These are phyloP conservation scores for Pseudonaja textilis DNA, from an alignment of 2,113 vertebrate genomes.

Conservation along the genomic window DNA sequence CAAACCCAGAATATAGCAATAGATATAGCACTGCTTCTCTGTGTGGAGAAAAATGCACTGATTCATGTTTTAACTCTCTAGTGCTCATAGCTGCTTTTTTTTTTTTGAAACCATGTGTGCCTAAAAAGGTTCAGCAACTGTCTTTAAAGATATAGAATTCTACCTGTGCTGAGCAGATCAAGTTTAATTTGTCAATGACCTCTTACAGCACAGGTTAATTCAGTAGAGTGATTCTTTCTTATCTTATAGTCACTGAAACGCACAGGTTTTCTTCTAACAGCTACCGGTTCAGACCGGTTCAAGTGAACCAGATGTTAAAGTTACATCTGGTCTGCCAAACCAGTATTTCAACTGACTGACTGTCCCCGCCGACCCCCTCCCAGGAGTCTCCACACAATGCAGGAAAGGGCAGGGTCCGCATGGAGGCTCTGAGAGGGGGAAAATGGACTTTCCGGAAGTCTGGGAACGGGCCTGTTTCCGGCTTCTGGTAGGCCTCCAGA, in stretches of 20 bases:
- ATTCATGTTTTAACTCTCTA: slow-evolving; percentile 26
- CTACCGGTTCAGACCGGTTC: background rate
- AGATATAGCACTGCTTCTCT: slow-evolving; percentile 36
- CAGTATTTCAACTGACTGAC: no score
- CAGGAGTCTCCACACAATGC: no score
- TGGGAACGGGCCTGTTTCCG: no score
- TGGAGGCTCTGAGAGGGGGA: no score
- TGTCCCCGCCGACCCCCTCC: no score
- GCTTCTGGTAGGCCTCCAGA: no score
- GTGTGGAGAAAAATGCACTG: slow-evolving; percentile 20
- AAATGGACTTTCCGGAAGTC: no score
- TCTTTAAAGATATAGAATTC: background rate
- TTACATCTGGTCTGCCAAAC: no score
- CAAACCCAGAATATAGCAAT: slow-evolving; percentile 51
- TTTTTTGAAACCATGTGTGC: background rate
- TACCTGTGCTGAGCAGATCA: background rate
- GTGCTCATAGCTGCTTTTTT: background rate
- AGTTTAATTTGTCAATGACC: background rate
- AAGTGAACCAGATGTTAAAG: no score
- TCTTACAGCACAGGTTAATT: background rate
- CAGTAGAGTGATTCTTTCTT: background rate
- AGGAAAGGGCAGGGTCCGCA: no score
- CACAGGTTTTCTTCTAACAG: background rate
- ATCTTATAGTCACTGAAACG: background rate
- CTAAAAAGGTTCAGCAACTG: background rate